A percentile compares a stretch with the other conserved stretches of the same genome.
These are phyloP conservation scores for Eilema depressum DNA, from an alignment of 2,888 invertebrate genomes.

Conservation along the genomic window DNA sequence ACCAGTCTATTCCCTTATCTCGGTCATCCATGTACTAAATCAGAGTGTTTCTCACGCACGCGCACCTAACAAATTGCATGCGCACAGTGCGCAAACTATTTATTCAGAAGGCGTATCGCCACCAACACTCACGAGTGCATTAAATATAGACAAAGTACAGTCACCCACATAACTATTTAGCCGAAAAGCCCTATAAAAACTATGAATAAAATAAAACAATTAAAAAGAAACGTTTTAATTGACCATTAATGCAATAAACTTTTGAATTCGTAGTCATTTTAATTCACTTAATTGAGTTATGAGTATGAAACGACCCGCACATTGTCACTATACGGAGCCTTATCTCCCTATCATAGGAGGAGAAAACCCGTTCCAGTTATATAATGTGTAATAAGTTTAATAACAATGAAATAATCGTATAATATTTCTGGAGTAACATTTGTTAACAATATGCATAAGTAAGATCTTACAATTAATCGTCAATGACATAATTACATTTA, in stretches of 20 bases:
- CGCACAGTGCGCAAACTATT: constrained; percentile 39
- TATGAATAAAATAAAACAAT: constrained; percentile 25
- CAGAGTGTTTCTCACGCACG: constrained; percentile 40
- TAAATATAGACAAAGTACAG: constrained; percentile 37
- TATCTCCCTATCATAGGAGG: neutral
- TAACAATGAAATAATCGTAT: neutral
- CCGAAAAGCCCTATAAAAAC: constrained; percentile 20
- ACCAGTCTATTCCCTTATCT: constrained; percentile 10
- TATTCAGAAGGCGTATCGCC: constrained; percentile 46
- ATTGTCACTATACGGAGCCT: neutral
- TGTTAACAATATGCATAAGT: neutral
- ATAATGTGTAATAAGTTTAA: neutral
- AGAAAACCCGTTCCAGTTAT: neutral
- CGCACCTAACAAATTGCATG: constrained; percentile 41
- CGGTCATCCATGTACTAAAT: neutral
- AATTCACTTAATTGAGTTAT: constrained; percentile 16
- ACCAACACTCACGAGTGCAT: constrained; percentile 42
- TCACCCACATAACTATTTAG: constrained; percentile 36
- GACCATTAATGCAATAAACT: constrained; percentile 6
- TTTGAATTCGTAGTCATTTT: neutral
- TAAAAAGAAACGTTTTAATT: constrained; percentile 33
- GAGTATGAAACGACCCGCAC: constrained; percentile 10
- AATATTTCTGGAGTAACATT: neutral
- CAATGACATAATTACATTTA: too few relatives aligned
- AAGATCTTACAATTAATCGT: neutral